Percentiles rank a stretch among this genome's conserved stretches.
Evolutionary conservation across 2,113 vertebrate species (phyloP).

Genomic region (Octodon degus): DNA sequence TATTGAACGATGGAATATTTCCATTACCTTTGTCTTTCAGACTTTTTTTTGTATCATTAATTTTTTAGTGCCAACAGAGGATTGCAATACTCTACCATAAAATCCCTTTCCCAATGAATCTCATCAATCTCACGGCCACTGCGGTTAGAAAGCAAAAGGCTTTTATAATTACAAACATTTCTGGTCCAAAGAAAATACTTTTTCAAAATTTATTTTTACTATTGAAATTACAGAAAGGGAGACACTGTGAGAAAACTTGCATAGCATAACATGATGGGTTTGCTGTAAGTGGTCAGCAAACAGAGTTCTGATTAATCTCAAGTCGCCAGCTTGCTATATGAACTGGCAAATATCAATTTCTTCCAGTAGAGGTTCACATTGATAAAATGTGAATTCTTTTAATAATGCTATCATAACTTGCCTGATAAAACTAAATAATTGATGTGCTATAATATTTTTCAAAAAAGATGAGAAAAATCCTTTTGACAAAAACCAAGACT

Average conservation of each 20-base stretch:
- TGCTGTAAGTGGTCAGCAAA: neutral
- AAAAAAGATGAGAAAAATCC: neutral
- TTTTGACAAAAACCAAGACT: neutral
- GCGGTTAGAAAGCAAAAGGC: neutral
- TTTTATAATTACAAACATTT: conserved; percentile 61
- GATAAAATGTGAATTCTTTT: neutral
- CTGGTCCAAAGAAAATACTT: conserved; percentile 22
- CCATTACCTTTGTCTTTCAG: conserved; percentile 76
- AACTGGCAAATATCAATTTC: neutral
- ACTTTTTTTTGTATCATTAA: conserved; percentile 68
- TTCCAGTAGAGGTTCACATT: neutral
- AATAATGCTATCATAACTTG: neutral
- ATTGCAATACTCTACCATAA: conserved; percentile 75
- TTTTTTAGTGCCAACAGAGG: conserved; percentile 57
- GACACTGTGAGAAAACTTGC: neutral
- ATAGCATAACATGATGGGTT: neutral
- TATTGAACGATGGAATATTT: conserved; percentile 59
- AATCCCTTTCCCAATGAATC: conserved; percentile 40
- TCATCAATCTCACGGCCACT: conserved; percentile 56
- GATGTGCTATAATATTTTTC: neutral
- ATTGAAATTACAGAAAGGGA: neutral
- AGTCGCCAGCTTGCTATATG: neutral
- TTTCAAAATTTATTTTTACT: neutral
- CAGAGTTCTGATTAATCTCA: neutral
- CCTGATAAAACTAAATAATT: neutral